Evolutionary conservation across 2,888 invertebrate genomes (phyloP).

Genomic region (Danaus chrysippus): DNA sequence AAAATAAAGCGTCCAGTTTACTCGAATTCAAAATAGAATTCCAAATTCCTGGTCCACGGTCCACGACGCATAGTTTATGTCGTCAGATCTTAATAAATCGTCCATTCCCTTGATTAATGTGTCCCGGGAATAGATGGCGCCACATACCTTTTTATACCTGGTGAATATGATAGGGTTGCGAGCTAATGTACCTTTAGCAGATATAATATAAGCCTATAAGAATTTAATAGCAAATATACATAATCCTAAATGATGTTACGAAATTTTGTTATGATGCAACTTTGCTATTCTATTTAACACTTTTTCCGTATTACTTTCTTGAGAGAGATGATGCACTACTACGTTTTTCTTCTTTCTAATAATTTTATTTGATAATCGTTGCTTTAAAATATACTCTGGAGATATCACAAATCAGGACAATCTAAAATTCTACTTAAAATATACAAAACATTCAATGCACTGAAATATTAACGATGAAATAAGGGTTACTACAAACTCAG

Average conservation of each 20-base stretch:
- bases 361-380: too few relatives aligned
- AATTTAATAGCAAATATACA: conserved; percentile 1
- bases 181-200: neutral
- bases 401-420: too few relatives aligned
- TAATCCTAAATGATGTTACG: neutral
- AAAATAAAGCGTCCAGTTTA: conserved; percentile 2
- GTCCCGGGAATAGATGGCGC: conserved; percentile 33
- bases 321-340: too few relatives aligned
- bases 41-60: conserved; percentile 22
- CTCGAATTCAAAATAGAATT: conserved; percentile 16
- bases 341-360: too few relatives aligned
- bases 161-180: conserved; percentile 25
- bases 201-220: conserved; percentile 4
- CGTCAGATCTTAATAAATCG: conserved; percentile 38
- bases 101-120: conserved; percentile 36
- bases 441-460: too few relatives aligned
- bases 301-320: too few relatives aligned
- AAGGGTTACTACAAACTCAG: neutral
- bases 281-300: too few relatives aligned
- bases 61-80: conserved; percentile 24
- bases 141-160: conserved; percentile 31
- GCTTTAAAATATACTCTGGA: too few relatives aligned
- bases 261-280: too few relatives aligned
- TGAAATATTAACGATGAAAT: too few relatives aligned
- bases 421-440: too few relatives aligned